phyloP scores from a whole-genome alignment of 2,113 vertebrate genomes.

The Tenrec ecaudatus region DNA sequence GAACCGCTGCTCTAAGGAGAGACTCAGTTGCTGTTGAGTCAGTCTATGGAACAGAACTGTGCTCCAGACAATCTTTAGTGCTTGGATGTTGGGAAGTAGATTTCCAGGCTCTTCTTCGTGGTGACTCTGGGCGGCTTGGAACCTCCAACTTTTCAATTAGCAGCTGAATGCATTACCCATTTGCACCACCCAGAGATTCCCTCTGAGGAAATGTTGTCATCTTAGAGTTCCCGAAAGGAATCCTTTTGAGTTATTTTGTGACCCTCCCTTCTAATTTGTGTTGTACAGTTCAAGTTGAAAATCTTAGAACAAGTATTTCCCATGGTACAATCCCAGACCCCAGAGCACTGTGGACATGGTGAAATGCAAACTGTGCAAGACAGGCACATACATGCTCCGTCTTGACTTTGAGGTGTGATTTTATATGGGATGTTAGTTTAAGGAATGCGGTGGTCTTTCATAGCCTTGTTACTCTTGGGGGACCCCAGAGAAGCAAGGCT shows the following conservation, averaged over 20 bases:
- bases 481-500: neutral
- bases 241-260: conserved; percentile 36
- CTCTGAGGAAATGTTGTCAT: neutral
- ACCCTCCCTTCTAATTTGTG: neutral
- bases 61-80: neutral
- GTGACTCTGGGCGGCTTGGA: too few species aligned
- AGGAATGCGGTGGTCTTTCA: neutral
- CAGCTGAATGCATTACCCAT: too few species aligned
- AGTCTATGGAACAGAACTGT: neutral
- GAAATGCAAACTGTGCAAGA: neutral
- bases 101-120: too few species aligned
- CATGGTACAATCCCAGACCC: neutral
- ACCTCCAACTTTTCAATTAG: too few species aligned
- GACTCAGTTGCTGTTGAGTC: neutral
- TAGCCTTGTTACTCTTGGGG: neutral
- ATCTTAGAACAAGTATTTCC: neutral
- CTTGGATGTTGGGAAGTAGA: neutral
- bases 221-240: conserved; percentile 1
- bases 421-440: neutral
- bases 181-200: neutral
- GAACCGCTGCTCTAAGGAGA: too few species aligned
- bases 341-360: neutral
- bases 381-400: neutral
- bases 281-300: neutral
- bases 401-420: neutral